Evolutionary conservation across 2,113 vertebrate genomes (phyloP).

Genomic region (Mohoua ochrocephala): DNA sequence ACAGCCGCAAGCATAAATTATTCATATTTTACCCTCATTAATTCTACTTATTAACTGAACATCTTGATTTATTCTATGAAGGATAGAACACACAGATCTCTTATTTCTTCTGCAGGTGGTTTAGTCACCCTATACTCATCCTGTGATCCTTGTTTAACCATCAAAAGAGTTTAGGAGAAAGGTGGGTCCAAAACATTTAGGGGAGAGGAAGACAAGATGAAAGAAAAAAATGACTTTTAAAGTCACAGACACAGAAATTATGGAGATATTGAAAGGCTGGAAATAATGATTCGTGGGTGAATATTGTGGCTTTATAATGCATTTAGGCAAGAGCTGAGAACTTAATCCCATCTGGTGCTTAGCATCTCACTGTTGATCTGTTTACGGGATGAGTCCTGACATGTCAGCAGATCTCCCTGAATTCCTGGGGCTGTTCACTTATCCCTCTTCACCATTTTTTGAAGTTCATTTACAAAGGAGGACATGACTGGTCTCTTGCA

Average conservation of each 20-base stretch:
- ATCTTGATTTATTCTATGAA: background rate
- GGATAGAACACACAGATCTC: background rate
- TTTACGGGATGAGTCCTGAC: background rate
- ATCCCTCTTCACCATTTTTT: background rate
- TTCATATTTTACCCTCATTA: background rate
- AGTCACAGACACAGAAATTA: background rate
- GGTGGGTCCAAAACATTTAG: background rate
- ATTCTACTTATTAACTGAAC: background rate
- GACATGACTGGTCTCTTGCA: background rate
- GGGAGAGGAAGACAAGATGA: background rate
- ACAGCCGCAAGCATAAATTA: background rate
- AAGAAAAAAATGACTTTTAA: background rate
- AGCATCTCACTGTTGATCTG: background rate
- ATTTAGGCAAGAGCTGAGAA: background rate
- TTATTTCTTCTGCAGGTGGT: background rate
- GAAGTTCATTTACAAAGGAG: background rate
- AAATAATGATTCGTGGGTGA: background rate
- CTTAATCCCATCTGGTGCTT: background rate
- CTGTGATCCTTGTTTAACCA: background rate
- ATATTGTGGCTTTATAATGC: background rate
- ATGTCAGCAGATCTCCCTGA: background rate
- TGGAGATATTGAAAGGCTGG: background rate
- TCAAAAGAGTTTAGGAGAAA: background rate
- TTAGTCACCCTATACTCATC: background rate
- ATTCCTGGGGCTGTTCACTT: background rate